phyloP scores from a whole-genome alignment of 2,113 vertebrate genomes.

The Nerophis ophidion region DNA sequence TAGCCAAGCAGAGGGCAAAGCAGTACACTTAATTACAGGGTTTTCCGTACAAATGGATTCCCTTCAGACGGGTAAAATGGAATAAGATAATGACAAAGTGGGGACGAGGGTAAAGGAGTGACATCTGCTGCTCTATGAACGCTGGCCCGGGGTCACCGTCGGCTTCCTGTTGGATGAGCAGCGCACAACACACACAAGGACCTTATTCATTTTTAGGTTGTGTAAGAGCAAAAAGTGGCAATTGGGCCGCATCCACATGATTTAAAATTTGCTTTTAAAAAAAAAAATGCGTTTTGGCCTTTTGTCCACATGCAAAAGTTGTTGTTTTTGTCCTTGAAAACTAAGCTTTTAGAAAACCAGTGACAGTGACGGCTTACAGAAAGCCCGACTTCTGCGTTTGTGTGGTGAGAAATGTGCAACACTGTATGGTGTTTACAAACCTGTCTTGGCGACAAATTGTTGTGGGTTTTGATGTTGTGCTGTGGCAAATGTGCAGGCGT shows the following conservation, averaged over 20 bases:
- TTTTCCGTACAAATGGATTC: conserved; percentile 61
- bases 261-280: too few relatives aligned
- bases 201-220: conserved; percentile 6
- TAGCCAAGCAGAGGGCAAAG: conserved; percentile 60
- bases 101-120: conserved; percentile 28
- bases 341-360: too few relatives aligned
- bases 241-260: background rate
- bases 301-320: too few relatives aligned
- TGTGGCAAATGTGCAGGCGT: too few relatives aligned
- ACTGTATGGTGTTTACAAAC: too few relatives aligned
- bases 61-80: conserved; percentile 47
- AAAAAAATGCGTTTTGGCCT: too few relatives aligned
- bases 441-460: too few relatives aligned
- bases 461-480: too few relatives aligned
- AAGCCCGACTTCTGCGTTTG: too few relatives aligned
- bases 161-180: conserved; percentile 17
- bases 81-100: conserved; percentile 27
- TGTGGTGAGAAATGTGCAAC: too few relatives aligned
- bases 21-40: conserved; percentile 69
- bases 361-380: too few relatives aligned
- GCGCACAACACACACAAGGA: background rate
- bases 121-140: conserved; percentile 41
- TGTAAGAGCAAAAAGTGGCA: background rate
- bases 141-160: conserved; percentile 26
- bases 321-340: too few relatives aligned